These are phyloP conservation scores for Virgularia gustaviana DNA, from an alignment of 92 coral and sea anemone genomes.

Conservation along the genomic window DNA sequence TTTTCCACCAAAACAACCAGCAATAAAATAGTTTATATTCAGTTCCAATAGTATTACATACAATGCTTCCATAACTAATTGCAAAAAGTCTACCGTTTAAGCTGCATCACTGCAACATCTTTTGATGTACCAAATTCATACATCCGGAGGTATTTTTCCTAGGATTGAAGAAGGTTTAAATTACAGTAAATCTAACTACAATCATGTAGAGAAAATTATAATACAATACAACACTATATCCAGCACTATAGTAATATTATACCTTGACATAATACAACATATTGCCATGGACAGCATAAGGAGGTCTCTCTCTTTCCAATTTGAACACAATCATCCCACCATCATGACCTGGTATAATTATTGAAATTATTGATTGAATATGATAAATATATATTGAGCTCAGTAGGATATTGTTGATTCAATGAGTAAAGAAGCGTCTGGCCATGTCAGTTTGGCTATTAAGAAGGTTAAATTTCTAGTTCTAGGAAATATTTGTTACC, in stretches of 20 bases:
- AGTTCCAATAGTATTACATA: too few species aligned
- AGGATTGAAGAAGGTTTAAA: not conserved
- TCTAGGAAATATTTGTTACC: conserved; percentile 46
- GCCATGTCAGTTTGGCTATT: not conserved
- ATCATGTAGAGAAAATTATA: not conserved
- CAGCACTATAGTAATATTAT: too few species aligned
- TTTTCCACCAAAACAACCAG: too few species aligned
- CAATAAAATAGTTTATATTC: too few species aligned
- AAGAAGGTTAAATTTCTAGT: not conserved
- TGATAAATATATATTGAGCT: too few species aligned
- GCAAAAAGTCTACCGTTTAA: conserved; percentile 63
- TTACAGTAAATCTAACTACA: not conserved
- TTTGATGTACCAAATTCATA: conserved; percentile 98
- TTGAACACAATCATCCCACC: conserved; percentile 99
- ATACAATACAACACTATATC: not conserved
- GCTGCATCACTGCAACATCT: conserved; percentile 95
- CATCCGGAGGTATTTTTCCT: conserved; percentile 90
- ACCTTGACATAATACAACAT: conserved; percentile 90
- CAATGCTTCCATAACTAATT: too few species aligned
- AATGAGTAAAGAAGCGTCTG: not conserved
- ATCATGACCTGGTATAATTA: conserved; percentile 75
- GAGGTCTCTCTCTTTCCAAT: conserved; percentile 92
- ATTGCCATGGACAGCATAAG: conserved; percentile 98
- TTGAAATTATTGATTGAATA: too few species aligned
- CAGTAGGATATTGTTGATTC: too few species aligned